Conservation (phyloP, 2,888 invertebrate genomes). For the Andricus curvator region DNA sequence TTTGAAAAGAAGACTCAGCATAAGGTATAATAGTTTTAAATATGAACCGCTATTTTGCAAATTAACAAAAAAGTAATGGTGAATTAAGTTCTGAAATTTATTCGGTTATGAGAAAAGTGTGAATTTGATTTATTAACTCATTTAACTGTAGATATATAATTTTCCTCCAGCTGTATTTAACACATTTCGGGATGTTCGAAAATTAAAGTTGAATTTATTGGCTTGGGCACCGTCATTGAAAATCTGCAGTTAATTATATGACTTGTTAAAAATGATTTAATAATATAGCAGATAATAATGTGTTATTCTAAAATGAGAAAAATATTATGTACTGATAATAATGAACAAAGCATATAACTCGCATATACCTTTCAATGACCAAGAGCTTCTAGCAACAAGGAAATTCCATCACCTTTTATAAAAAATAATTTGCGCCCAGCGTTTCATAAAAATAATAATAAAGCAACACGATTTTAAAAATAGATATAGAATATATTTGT, state of each 20-base stretch:
- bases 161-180: neutral
- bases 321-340: neutral
- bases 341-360: too few species aligned
- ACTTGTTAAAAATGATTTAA: too few species aligned
- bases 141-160: neutral
- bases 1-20: neutral
- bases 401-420: neutral
- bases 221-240: neutral
- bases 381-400: conserved; percentile 24
- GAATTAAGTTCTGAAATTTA: too few species aligned
- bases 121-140: neutral
- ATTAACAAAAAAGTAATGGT: too few species aligned
- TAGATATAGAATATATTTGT: too few species aligned
- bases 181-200: neutral
- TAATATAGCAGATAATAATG: neutral
- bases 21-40: neutral
- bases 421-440: neutral
- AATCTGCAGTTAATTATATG: too few species aligned
- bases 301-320: neutral
- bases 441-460: neutral
- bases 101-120: too few species aligned
- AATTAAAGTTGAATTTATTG: conserved; percentile 1
- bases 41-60: neutral
- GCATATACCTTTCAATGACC: neutral
- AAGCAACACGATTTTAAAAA: neutral